Percentiles rank a stretch among this genome's conserved stretches.
Conservation (phyloP, 2,113 vertebrate genomes). For the Arothron firmamentum region DNA sequence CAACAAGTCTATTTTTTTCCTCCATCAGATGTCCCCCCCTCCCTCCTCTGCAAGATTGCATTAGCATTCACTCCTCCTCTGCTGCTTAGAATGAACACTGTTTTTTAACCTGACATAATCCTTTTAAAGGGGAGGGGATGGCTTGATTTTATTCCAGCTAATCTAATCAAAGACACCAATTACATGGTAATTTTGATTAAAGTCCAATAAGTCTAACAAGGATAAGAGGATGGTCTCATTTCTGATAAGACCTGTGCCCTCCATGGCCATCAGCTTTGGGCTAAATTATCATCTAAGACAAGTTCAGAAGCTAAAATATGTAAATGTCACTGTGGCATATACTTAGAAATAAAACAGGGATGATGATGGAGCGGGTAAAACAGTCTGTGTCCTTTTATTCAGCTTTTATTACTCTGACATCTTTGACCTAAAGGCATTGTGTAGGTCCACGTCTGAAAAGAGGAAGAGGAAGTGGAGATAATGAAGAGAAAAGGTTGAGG, state of each 20-base stretch:
- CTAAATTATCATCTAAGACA: slow-evolving; percentile 26
- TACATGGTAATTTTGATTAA: slow-evolving; percentile 69
- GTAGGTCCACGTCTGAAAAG: slow-evolving; percentile 78
- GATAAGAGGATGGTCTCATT: slow-evolving; percentile 30
- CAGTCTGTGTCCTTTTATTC: slow-evolving; percentile 86
- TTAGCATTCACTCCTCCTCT: slow-evolving; percentile 52
- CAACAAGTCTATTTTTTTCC: slow-evolving; percentile 61
- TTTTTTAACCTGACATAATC: slow-evolving; percentile 63
- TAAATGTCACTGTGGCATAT: slow-evolving; percentile 17
- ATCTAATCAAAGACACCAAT: slow-evolving; percentile 72
- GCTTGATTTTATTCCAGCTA: slow-evolving; percentile 64
- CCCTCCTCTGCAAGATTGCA: slow-evolving; percentile 47
- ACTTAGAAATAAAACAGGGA: slow-evolving; percentile 18
- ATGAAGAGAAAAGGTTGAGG: slow-evolving; percentile 27
- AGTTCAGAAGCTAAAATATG: slow-evolving; percentile 30
- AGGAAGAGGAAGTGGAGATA: slow-evolving; percentile 20
- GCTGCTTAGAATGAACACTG: slow-evolving; percentile 54
- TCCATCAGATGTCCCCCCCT: slow-evolving; percentile 37
- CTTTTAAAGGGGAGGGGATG: slow-evolving; percentile 51
- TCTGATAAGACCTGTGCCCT: slow-evolving; percentile 35
- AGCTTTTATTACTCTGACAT: slow-evolving; percentile 83
- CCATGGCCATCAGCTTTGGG: slow-evolving; percentile 15
- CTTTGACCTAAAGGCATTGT: slow-evolving; percentile 80
- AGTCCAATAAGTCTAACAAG: slow-evolving; percentile 60
- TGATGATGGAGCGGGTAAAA: slow-evolving; percentile 81